Evolutionary conservation across 2,113 vertebrate genomes (phyloP), one percentile per base, ranked within the genome.

Genomic region (Podarcis raffonei): DNA sequence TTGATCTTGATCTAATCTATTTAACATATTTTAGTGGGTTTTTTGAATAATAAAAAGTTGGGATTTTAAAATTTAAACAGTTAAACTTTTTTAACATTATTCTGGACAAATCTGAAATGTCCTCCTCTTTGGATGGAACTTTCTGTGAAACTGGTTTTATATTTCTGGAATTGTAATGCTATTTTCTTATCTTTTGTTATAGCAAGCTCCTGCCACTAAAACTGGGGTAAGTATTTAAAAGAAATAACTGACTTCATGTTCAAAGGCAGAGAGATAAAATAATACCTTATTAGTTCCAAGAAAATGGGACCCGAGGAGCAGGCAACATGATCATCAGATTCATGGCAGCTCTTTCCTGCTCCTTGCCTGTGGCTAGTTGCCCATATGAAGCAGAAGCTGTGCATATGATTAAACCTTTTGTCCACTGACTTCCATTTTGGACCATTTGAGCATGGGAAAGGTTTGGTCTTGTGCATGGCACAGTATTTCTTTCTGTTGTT

Each of bases 181-280:
- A 20, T 88, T 95, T 96, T 94, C 92, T 87, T 92, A 93, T 89
- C 88, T 96, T 96, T 93, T 18, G 48, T 94, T 93, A 92, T 96
- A 97, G 97, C 97, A 98, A 96, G 94, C 96, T 95, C 92, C 97
- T 93, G 96, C 98, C 93, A 98, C 98, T 74, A 99, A 98, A 97
- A 98, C 97, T 68, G 98, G 98, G 98, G 98, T 99, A 96, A 98
- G 98, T 98, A 89, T 53, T 93, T 48, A 68, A 83, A 89, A 85
- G 22, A 72, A 84, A 39, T 32, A 89, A 32, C 57, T 1, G 25
- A 16, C 32, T 86, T 15, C 22, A 32, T 32, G 30, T 48, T 25
- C 53, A 9, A 68, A 66, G 65, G 62, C 57, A 65, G 11, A 62
- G 35, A 18, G 25, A 48, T 53, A 6, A 48, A 48, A 13, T 53